phyloP scores from a whole-genome alignment of 2,797 vertebrate genomes.

The Oryzias sinensis region DNA sequence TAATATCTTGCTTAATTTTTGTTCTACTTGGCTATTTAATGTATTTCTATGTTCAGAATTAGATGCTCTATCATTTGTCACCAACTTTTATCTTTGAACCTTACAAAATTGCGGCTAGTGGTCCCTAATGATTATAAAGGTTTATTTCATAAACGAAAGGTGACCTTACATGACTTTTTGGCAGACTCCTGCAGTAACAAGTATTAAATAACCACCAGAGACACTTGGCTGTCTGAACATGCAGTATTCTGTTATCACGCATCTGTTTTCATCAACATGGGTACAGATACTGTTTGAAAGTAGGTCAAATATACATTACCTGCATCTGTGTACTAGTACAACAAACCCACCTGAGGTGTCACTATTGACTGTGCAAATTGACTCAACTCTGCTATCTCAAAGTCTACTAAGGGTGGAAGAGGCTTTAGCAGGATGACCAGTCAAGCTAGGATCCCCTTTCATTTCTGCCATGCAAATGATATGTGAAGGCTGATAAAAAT shows the following conservation, averaged over 20 bases:
- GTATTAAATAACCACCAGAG: no score
- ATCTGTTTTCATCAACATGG: conserved; percentile 9
- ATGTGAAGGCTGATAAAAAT: conserved; percentile 76
- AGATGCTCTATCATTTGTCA: no score
- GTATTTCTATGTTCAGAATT: no score
- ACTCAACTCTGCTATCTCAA: conserved; percentile 11
- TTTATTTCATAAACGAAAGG: no score
- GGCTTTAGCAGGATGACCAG: conserved; percentile 30
- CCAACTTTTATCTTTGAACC: no score
- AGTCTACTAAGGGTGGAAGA: conserved; percentile 13
- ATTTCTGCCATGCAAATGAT: conserved; percentile 37
- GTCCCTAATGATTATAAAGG: no score
- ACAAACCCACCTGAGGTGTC: conserved; percentile 6
- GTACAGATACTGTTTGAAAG: conserved; percentile 22
- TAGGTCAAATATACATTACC: conserved; percentile 44
- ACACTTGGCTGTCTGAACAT: not conserved
- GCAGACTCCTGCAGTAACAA: no score
- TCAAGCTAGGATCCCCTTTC: conserved; percentile 22
- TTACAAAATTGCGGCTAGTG: no score
- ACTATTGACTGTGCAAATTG: conserved; percentile 34
- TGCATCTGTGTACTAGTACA: not conserved
- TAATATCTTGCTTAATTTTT: no score
- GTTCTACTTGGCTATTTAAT: no score
- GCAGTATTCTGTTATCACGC: not conserved
- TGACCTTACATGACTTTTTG: no score